Conservation (phyloP, 2,797 vertebrate species). For the Setipinna tenuifilis region DNA sequence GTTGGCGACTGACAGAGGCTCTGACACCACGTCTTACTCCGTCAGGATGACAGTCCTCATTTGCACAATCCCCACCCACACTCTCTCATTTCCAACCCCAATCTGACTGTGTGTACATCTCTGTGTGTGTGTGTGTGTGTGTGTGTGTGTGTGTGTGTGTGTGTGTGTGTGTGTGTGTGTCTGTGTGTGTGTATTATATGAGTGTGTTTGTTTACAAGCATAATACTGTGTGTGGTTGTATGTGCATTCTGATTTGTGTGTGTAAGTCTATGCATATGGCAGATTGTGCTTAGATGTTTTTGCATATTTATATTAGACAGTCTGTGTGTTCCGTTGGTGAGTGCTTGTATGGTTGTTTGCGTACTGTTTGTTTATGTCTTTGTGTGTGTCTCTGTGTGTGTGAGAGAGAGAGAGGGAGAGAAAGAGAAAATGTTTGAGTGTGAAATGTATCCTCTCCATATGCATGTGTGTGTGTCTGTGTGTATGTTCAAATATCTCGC, state of each 20-base stretch:
- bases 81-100: background rate
- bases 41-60: constrained; percentile 2
- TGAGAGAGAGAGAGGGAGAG: no score
- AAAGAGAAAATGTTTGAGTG: no score
- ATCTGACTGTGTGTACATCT: background rate
- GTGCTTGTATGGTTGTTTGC: no score
- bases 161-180: constrained; percentile 18
- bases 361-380: no score
- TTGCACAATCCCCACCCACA: constrained; percentile 11
- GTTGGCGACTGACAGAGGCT: background rate
- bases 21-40: constrained; percentile 1
- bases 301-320: no score
- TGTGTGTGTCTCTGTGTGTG: no score
- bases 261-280: background rate
- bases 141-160: constrained; percentile 12
- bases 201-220: background rate
- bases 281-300: no score
- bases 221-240: background rate
- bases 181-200: constrained; percentile 6
- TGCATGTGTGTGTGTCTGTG: no score
- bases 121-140: background rate
- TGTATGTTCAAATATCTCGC: no score
- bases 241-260: background rate
- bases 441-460: no score
- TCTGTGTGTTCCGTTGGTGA: no score